Percentiles rank a stretch among this genome's conserved stretches.
Conservation (phyloP, 2,797 vertebrate species). For the Characodon lateralis region DNA sequence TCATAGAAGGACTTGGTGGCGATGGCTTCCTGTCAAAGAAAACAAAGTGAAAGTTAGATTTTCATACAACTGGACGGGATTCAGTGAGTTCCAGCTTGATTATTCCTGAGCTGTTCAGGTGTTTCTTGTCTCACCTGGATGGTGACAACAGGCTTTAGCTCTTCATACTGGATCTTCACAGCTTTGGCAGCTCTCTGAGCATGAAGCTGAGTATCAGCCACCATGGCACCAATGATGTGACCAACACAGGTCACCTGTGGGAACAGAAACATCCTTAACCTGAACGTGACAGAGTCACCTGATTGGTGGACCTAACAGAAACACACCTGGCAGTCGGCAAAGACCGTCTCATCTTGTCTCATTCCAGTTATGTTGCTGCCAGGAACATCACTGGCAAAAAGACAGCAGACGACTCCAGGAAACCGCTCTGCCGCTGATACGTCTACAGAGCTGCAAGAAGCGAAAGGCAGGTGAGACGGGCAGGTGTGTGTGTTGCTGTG, state of each 20-base stretch:
- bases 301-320: background rate
- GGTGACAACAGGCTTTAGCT: slow-evolving; percentile 86
- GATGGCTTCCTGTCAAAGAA: slow-evolving; percentile 88
- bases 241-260: slow-evolving; percentile 93
- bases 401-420: slow-evolving; percentile 85
- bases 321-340: slow-evolving; percentile 82
- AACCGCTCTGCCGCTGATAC: slow-evolving; percentile 77
- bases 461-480: slow-evolving; percentile 27
- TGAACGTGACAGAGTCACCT: background rate
- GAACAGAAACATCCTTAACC: background rate
- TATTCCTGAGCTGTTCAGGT: slow-evolving; percentile 7
- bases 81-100: background rate
- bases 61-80: background rate
- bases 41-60: slow-evolving; percentile 7
- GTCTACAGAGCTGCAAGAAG: slow-evolving; percentile 80
- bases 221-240: slow-evolving; percentile 90
- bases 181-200: slow-evolving; percentile 89
- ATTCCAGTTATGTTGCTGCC: slow-evolving; percentile 87
- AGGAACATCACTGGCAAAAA: slow-evolving; percentile 86
- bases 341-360: slow-evolving; percentile 84
- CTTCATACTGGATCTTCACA: slow-evolving; percentile 88
- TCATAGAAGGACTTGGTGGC: slow-evolving; percentile 86
- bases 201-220: slow-evolving; percentile 90
- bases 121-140: slow-evolving; percentile 85
- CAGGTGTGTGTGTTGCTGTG: background rate